Evolutionary conservation across 2,888 invertebrate species (phyloP).

Genomic region (Perithous albicinctus): DNA sequence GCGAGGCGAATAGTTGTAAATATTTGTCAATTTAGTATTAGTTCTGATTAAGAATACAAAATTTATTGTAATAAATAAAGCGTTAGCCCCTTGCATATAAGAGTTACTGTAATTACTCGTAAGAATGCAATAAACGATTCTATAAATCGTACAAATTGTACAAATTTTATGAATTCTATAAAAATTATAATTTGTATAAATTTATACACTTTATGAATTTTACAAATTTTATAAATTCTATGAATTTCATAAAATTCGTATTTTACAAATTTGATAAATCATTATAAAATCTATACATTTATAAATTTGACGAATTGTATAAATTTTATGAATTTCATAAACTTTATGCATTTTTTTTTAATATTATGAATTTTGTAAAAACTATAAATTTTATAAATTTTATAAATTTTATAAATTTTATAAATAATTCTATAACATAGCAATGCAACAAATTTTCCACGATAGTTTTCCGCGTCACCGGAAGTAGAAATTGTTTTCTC

Average conservation of each 20-base stretch:
- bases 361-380: background rate
- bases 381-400: background rate
- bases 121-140: no score
- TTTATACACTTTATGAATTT: no score
- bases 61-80: no score
- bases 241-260: no score
- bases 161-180: background rate
- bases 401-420: background rate
- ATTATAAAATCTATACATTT: background rate
- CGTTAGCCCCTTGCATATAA: no score
- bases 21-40: background rate
- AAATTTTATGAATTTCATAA: background rate
- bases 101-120: no score
- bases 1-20: no score
- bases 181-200: background rate
- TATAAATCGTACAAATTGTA: background rate
- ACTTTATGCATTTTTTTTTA: no score
- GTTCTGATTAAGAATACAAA: no score
- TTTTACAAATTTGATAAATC: background rate
- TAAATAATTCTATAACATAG: background rate
- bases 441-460: slow-evolving; percentile 23
- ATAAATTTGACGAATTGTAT: background rate
- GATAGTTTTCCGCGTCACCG: slow-evolving; percentile 7
- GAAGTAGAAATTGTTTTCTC: slow-evolving; percentile 48
- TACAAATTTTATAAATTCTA: no score